phyloP scores from a whole-genome alignment of 2,888 invertebrate genomes.

The Lithophane leautieri region DNA sequence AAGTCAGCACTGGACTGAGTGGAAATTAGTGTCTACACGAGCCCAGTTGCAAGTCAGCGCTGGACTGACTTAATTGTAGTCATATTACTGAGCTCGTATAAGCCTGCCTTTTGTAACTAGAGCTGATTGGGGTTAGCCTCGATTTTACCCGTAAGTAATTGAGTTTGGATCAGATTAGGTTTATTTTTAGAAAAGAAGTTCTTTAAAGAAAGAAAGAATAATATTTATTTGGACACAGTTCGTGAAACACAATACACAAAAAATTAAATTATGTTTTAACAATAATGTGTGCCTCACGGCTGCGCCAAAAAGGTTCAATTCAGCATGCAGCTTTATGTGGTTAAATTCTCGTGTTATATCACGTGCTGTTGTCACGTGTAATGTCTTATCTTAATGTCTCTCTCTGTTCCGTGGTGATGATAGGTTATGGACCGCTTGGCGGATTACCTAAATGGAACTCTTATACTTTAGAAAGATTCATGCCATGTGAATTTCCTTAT shows the following conservation, averaged over 20 bases:
- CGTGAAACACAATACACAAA: too few relatives aligned
- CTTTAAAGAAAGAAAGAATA: too few relatives aligned
- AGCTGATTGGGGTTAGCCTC: conserved; percentile 18
- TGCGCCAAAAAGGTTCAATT: too few relatives aligned
- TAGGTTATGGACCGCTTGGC: conserved; percentile 10
- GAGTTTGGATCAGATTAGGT: neutral
- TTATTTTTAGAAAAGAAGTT: neutral
- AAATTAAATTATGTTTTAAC: too few relatives aligned
- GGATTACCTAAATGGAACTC: conserved; percentile 19
- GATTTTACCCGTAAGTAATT: conserved; percentile 26
- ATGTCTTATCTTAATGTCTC: neutral
- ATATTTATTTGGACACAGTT: too few relatives aligned
- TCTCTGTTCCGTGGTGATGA: neutral
- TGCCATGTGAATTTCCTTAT: conserved; percentile 22
- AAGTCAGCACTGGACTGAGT: too few relatives aligned
- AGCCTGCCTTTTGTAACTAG: conserved; percentile 9
- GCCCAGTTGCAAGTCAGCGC: too few relatives aligned
- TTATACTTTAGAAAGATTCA: conserved; percentile 15
- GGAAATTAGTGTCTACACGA: too few relatives aligned
- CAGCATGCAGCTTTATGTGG: too few relatives aligned
- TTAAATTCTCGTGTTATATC: conserved; percentile 8
- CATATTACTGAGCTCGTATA: too few relatives aligned
- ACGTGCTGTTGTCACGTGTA: neutral
- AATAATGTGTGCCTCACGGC: too few relatives aligned
- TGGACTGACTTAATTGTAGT: too few relatives aligned